Evolutionary conservation across 2,888 invertebrate genomes (phyloP).

Genomic region (Melanophora roralis): DNA sequence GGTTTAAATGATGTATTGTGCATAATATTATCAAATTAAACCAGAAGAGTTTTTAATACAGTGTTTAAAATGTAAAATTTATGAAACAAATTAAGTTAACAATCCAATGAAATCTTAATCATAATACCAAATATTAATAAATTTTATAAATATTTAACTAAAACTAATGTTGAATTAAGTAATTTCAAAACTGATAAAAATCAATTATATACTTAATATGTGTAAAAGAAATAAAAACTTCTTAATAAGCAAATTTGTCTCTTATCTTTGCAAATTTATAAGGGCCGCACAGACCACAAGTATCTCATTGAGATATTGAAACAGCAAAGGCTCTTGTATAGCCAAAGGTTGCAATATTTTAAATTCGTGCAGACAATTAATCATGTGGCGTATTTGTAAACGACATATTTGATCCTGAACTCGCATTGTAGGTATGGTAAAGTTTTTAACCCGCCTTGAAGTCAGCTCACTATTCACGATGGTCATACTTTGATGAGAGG

Average conservation of each 20-base stretch:
- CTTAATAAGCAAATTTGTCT: not conserved
- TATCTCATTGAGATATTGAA: conserved; percentile 75
- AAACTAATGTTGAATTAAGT: too few species aligned
- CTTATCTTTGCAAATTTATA: conserved; percentile 72
- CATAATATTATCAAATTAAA: too few species aligned
- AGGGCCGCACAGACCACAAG: conserved; percentile 73
- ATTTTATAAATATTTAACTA: too few species aligned
- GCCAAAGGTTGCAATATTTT: conserved; percentile 73
- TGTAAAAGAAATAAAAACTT: too few species aligned
- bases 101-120: too few species aligned
- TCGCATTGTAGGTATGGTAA: conserved; percentile 73
- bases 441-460: conserved; percentile 71
- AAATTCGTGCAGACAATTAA: conserved; percentile 72
- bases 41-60: too few species aligned
- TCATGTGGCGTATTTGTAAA: conserved; percentile 72
- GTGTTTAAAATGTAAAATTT: too few species aligned
- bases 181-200: too few species aligned
- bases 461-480: conserved; percentile 72
- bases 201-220: too few species aligned
- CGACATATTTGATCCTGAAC: conserved; percentile 73
- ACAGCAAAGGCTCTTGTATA: conserved; percentile 70
- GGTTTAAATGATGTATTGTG: too few species aligned
- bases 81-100: too few species aligned
- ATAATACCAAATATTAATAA: too few species aligned
- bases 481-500: conserved; percentile 70